Evolutionary conservation across 2,113 vertebrate species (phyloP).

Genomic region (Trichechus manatus): DNA sequence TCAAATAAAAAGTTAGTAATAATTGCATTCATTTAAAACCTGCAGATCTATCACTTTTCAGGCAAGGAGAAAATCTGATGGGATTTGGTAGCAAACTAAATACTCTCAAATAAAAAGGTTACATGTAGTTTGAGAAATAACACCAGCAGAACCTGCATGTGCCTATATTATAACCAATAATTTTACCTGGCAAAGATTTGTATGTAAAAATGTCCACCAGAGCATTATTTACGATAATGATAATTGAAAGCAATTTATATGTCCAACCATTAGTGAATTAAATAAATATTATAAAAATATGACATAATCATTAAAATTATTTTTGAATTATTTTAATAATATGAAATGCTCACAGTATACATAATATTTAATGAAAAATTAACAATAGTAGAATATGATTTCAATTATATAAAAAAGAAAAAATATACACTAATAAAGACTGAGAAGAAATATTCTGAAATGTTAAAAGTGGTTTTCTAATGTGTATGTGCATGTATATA

Average conservation of each 20-base stretch:
- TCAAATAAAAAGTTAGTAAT: slow-evolving; percentile 30
- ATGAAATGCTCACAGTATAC: background rate
- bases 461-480: no score
- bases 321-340: slow-evolving; percentile 48
- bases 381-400: background rate
- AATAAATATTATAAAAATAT: slow-evolving; percentile 23
- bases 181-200: slow-evolving; percentile 38
- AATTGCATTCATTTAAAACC: background rate
- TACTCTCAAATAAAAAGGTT: slow-evolving; percentile 1
- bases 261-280: slow-evolving; percentile 20
- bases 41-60: slow-evolving; percentile 8
- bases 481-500: background rate
- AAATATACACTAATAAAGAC: background rate
- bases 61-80: background rate
- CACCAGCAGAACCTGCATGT: slow-evolving; percentile 22
- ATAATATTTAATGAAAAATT: slow-evolving; percentile 40
- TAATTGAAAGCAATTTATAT: slow-evolving; percentile 47
- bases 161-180: background rate
- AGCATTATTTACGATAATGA: slow-evolving; percentile 2
- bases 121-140: background rate
- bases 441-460: background rate
- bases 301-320: background rate
- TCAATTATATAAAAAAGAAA: slow-evolving; percentile 40
- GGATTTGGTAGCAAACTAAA: slow-evolving; percentile 33
- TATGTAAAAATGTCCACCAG: slow-evolving; percentile 31